Conservation (phyloP, 2,888 invertebrate genomes). For the Cephus pulcher region DNA sequence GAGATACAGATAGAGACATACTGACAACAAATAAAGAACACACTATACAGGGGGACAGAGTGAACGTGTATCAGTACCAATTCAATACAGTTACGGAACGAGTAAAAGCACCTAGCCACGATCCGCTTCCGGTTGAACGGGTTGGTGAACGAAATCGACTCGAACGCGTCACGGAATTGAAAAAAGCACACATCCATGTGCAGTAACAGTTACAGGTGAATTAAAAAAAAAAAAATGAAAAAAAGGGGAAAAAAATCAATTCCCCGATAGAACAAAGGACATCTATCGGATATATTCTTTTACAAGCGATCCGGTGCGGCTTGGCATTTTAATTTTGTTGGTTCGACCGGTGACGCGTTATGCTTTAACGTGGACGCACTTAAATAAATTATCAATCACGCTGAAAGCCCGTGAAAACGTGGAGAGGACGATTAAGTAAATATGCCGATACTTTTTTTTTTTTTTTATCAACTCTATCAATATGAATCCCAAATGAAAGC, state of each 20-base stretch:
- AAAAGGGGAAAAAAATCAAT: neutral
- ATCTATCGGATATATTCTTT: neutral
- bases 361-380: constrained; percentile 49
- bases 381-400: constrained; percentile 58
- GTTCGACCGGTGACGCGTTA: constrained; percentile 38
- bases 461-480: constrained; percentile 14
- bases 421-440: constrained; percentile 42
- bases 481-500: constrained; percentile 18
- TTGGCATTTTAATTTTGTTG: constrained; percentile 41
- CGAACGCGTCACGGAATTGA: neutral
- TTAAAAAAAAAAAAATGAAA: neutral
- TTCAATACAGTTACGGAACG: neutral
- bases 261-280: neutral
- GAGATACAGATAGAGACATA: neutral
- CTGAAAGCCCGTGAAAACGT: constrained; percentile 45
- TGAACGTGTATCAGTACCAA: neutral
- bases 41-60: neutral
- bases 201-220: neutral
- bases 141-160: neutral
- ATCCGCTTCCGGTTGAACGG: neutral
- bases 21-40: neutral
- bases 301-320: constrained; percentile 1
- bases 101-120: neutral
- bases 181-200: neutral
- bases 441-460: constrained; percentile 37